phyloP scores from a whole-genome alignment of 2,888 invertebrate genomes.

The Saturnia japonica region DNA sequence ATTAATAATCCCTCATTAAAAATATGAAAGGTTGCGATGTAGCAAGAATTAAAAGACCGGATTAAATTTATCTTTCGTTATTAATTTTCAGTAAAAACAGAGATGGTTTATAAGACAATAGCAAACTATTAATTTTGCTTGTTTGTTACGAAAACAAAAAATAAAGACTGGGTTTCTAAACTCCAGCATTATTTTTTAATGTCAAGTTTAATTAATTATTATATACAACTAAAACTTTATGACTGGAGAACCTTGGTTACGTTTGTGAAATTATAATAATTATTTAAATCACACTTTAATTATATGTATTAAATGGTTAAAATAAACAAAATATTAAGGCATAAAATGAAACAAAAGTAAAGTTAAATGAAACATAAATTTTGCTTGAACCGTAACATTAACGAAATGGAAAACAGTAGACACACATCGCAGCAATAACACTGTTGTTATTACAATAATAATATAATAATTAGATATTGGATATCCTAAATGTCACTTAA shows the following conservation, averaged over 20 bases:
- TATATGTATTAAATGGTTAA: neutral
- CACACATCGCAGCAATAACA: too few relatives aligned
- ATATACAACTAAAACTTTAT: neutral
- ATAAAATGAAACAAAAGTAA: neutral
- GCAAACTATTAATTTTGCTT: slow-evolving; percentile 12
- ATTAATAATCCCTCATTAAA: slow-evolving; percentile 46
- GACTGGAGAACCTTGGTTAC: neutral
- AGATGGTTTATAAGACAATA: slow-evolving; percentile 7
- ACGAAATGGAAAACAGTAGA: too few relatives aligned
- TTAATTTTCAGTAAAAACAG: slow-evolving; percentile 15
- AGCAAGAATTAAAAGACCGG: slow-evolving; percentile 11
- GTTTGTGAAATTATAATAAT: too few relatives aligned
- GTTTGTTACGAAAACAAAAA: neutral
- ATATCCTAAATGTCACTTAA: too few relatives aligned
- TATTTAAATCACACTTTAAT: neutral
- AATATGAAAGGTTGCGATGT: slow-evolving; percentile 19
- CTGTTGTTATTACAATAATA: too few relatives aligned
- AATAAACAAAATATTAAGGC: too few relatives aligned
- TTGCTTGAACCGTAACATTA: neutral
- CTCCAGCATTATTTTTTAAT: neutral
- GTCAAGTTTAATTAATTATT: neutral
- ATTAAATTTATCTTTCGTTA: slow-evolving; percentile 12
- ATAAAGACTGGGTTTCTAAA: neutral
- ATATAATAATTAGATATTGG: too few relatives aligned
- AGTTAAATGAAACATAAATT: neutral